Evolutionary conservation across 1,140 invertebrate genomes (phyloP), one percentile per base, ranked within the genome.

Genomic region (Hesperophylax magnus): DNA sequence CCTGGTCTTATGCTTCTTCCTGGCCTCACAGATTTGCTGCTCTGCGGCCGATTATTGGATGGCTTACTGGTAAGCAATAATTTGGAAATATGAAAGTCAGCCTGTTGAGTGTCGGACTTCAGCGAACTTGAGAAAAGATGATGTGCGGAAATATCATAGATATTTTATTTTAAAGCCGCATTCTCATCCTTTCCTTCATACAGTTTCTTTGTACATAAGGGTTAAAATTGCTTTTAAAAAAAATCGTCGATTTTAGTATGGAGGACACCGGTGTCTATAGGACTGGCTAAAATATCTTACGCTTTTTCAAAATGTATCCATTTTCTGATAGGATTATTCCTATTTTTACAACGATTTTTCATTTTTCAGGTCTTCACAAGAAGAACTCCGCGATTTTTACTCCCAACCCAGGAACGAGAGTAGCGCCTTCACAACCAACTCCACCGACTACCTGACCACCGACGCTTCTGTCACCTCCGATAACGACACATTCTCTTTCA

Each of bases 31-130:
- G 47, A 60, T 71, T 5, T 34, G 77, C 9, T 63, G 47, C 7
- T 84, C 83, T 27, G 69, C 78, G 8, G 81, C 81, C 8, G 83
- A 84, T 54, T 84, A 71, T 67, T 84, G 81, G 81, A 82, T 84
- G 81, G 53, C 83, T 56, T 84, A 60, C 53, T 84, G 83, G 83
- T 84, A 65, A 81, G 34, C 34, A 34, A 34, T 27, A 3, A 34
- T 34, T 34, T 34, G 0, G 34, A 34, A 34, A 34, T 34, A 6
- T 34, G 34, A 31, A 31, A n/a, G n/a, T n/a, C n/a, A n/a, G n/a
- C n/a, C n/a, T n/a, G n/a, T n/a, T n/a, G n/a, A n/a, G n/a, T n/a
- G n/a, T n/a, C n/a, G n/a, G n/a, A n/a, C n/a, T n/a, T n/a, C n/a
- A n/a, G n/a, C n/a, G n/a, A n/a, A n/a, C n/a, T n/a, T n/a, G n/a